Base-by-base conservation (phyloP, 53 echinoderm and acorn worm species). In the Luidia sarsii region DNA sequence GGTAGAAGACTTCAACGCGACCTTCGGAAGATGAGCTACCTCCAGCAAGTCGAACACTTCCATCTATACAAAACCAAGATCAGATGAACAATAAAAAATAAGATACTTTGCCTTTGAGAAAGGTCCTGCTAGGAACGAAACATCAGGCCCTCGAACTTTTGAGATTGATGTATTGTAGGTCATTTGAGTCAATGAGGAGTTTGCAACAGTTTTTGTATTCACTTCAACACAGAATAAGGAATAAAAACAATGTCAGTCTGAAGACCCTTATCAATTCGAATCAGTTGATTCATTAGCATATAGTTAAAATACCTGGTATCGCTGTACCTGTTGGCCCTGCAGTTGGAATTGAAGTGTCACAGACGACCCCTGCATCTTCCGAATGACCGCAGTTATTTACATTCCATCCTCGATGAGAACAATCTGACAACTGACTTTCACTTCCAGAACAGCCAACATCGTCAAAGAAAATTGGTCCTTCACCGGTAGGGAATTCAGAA, bases 321-420 rank as follows among this genome's bases (percentile, higher is more conserved):
- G 8, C 33, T 4, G 61, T 33, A 61, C 31, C 32, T 33, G 24
- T 18, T 5, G 61, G 61, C 24, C 14, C 33, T 1, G 25, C 32
- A 33, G 63, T 63, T 33, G 63, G n/a, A 6, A 32, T 27, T 27
- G 67, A 25, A 25, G 67, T 14, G 24, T 39, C 8, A 25, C 67
- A 67, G 45, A 67, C 41, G 29, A 67, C 67, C 24, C 30, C 67
- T 41, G 67, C 67, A 67, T 67, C 67, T 67, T 67, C 67, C 38
- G 46, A 39, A 41, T 41, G 41, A 7, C 6, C 41, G 41, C 41
- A 41, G 41, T 41, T 41, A 41, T 41, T 41, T 6, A 41, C 41
- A 41, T 41, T 41, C 41, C 41, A 41, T 7, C 41, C 41, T 41
- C 41, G 6, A 11, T 41, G 41, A 3, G n/a, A 18, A 29, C 62